Base-by-base conservation (phyloP, 1,140 invertebrate species). In the Trichoplusia ni region DNA sequence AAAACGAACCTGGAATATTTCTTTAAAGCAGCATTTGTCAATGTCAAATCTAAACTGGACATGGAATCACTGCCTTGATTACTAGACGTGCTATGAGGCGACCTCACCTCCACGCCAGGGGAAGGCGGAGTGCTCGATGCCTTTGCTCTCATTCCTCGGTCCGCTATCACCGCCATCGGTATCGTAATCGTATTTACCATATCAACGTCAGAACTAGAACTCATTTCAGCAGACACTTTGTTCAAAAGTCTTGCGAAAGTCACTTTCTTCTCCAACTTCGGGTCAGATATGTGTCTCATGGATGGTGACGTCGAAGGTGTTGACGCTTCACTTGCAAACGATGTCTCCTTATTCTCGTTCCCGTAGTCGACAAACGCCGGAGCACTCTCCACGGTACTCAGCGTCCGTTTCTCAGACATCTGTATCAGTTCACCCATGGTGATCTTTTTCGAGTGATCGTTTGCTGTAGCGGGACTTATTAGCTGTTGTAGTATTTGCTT, bases 401-500 rank as follows among this genome's bases (percentile, higher is more conserved):
- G 67, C 0, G 86, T 90, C 46, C 86, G 80, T 81, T 92, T 87
- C 82, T 95, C 94, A 31, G 92, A 94, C 91, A 95, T 92, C 68
- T 94, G 93, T 64, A 95, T 94, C 13, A 95, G 91, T 71, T 95
- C 94, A 44, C 93, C 94, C 81, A 93, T 89, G 49, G 91, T 93
- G 37, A 94, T 91, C 81, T 93, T 92, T 62, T 91, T 91, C 0
- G 90, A 84, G 62, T 88, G 84, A 60, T 92, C 90, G 67, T 91
- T 90, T 11, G 79, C 82, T 23, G 88, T 67, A 5, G 89, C 88
- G 0, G 89, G 91, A 62, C 87, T 91, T 70, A 95, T 93, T 7
- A 95, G 84, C 72, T 95, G 94, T 76, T 95, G 94, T 4, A 95
- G 90, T 56, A 95, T 95, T 85, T 94, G 94, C 75, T 95, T 95